Conservation (phyloP, 2,113 vertebrate species). For the Leptosomus discolor region DNA sequence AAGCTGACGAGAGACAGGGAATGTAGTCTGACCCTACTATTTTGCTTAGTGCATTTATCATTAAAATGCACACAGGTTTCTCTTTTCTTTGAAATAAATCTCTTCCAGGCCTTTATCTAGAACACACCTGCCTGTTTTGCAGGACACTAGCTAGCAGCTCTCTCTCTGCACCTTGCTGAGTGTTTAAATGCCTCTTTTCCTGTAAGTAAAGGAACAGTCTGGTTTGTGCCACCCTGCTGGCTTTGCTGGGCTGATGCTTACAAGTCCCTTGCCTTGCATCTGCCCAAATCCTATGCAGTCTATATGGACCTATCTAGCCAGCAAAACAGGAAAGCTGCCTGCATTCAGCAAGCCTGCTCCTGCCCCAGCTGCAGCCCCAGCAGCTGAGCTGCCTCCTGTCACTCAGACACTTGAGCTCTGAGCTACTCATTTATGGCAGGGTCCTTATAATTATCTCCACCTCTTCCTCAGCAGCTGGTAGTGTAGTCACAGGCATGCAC, state of each 20-base stretch:
- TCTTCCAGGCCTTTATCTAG: neutral
- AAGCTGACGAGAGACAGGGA: neutral
- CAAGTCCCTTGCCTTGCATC: neutral
- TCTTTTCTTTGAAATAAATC: neutral
- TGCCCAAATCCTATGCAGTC: neutral
- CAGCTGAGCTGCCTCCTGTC: neutral
- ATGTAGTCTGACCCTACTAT: neutral
- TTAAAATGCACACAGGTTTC: neutral
- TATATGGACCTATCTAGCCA: neutral
- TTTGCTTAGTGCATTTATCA: neutral
- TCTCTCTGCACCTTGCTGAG: neutral
- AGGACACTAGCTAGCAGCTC: neutral
- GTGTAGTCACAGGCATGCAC: fast-evolving
- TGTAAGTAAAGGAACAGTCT: neutral
- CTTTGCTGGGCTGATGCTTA: neutral
- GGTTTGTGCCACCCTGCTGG: neutral
- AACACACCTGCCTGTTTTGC: neutral
- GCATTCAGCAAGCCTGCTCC: neutral
- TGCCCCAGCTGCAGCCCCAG: neutral
- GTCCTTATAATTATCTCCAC: neutral
- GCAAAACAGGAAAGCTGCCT: neutral
- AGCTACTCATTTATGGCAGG: neutral
- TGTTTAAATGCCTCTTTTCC: neutral
- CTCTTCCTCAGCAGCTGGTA: neutral
- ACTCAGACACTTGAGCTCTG: neutral